Percentiles rank a stretch among this genome's conserved stretches.
These are phyloP conservation scores for Trachelus iudaicus DNA, from an alignment of 2,888 invertebrate species.

Conservation along the genomic window DNA sequence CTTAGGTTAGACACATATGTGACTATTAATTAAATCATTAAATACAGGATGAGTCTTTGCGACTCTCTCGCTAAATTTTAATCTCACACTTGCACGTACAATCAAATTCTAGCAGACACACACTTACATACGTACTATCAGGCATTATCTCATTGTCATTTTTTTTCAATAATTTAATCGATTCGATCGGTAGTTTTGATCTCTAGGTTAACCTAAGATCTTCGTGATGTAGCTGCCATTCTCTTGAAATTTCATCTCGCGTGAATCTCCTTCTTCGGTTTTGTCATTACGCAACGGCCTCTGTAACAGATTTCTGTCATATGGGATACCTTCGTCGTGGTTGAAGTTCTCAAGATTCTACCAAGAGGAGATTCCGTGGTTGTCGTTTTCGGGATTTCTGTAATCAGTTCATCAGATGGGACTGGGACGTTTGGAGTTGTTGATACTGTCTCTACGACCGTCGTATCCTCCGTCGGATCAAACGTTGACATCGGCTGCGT, in stretches of 20 bases:
- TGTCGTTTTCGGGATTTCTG: conserved; percentile 21
- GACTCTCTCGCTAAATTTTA: not conserved
- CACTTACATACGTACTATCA: not conserved
- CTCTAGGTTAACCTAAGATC: not conserved
- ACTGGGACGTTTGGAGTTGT: conserved; percentile 11
- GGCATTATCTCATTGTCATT: not conserved
- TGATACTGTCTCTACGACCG: conserved; percentile 36
- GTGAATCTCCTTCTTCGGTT: conserved; percentile 51
- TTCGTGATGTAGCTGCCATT: not conserved
- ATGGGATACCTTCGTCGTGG: conserved; percentile 83
- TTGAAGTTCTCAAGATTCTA: conserved; percentile 77
- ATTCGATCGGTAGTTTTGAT: not conserved
- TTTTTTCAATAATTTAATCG: not conserved
- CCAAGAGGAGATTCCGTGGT: conserved; percentile 54
- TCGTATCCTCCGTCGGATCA: conserved; percentile 24
- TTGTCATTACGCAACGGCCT: conserved; percentile 82
- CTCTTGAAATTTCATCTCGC: conserved; percentile 42
- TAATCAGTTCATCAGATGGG: conserved; percentile 20
- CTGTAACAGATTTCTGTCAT: conserved; percentile 91
- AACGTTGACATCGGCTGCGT: conserved; percentile 11
- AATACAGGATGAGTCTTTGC: not conserved
- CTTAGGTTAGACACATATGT: not conserved
- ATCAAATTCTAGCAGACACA: not conserved
- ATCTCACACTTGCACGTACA: not conserved
- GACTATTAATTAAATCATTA: not conserved